phyloP scores from a whole-genome alignment of 2,888 invertebrate genomes.

The Cantharis flavilabris region DNA sequence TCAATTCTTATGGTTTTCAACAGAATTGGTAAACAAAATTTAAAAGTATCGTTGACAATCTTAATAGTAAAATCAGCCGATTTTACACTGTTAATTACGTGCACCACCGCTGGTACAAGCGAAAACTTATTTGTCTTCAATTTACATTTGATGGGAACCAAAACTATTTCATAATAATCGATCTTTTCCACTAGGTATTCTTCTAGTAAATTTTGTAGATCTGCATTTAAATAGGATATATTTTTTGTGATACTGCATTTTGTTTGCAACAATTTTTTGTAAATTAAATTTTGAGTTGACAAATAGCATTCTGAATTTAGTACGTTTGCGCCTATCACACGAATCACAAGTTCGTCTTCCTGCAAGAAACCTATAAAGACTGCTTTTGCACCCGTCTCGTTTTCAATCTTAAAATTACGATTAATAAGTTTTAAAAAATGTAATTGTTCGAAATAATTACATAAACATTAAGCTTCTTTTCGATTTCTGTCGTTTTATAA shows the following conservation, averaged over 20 bases:
- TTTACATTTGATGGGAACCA: not conserved
- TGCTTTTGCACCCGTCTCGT: not conserved
- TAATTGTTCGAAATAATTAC: not conserved
- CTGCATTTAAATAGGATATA: not conserved
- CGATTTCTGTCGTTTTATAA: not conserved
- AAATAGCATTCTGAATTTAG: not conserved
- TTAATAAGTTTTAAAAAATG: not conserved
- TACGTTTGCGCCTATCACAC: not conserved
- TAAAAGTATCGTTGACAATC: conserved; percentile 50
- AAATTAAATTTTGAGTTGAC: not conserved
- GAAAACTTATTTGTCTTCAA: not conserved
- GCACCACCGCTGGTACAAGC: conserved; percentile 41
- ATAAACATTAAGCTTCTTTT: not conserved
- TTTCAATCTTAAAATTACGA: not conserved
- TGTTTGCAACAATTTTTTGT: not conserved
- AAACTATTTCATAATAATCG: not conserved
- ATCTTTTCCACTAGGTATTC: not conserved
- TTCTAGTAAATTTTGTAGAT: not conserved
- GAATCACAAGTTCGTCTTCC: not conserved
- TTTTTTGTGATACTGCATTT: not conserved
- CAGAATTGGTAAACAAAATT: conserved; percentile 66
- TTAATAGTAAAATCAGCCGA: conserved; percentile 38
- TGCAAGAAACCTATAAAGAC: not conserved
- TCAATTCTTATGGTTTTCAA: conserved; percentile 68
- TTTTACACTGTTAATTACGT: conserved; percentile 43